Base-by-base conservation (phyloP, 2,888 invertebrate genomes). In the Pammene aurita region DNA sequence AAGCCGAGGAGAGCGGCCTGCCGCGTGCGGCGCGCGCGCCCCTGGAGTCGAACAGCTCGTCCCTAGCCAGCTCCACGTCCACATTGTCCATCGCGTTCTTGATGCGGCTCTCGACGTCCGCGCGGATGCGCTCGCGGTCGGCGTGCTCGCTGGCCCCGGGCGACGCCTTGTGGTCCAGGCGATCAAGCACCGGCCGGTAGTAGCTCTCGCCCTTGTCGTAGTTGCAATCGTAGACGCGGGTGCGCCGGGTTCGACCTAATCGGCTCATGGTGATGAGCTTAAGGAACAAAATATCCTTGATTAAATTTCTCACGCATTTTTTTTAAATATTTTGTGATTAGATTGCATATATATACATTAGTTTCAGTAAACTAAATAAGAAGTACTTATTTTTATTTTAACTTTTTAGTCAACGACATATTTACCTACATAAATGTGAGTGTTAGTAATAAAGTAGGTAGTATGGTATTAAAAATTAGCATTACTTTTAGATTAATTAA, bases 191-290 rank as follows among this genome's bases (percentile, higher is more conserved):
- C 11, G 96, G 94, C 76, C 95, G 95, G 93, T 97, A 97, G 85
- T 96, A 96, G 79, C 95, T 96, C 88, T 97, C 96, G 67, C 96
- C 96, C 83, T 96, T 95, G 88, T 96, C 95, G 90, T 96, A 97
- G 87, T 97, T 97, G 86, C 96, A 96, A 82, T 97, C 96, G 85
- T 97, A 97, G 80, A 97, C 95, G 86, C 95, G 95, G 38, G 97
- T 97, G 83, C 96, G 94, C 78, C 96, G 94, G 74, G 96, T 95
- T 84, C 96, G 79, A 63, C 90, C 89, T 72, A 91, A 71, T 58
- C 92, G 90, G 80, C 92, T 92, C 92, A 92, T 91, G 46, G 7
- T 77, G 74, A 61, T 42, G 68, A 73, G 73, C 73, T 74, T 76
- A 72, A 67, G 64, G n/a, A 68, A 68, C 48, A 14, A 50, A 35